phyloP scores from a whole-genome alignment of 2,888 invertebrate genomes.

The Nebria salina region DNA sequence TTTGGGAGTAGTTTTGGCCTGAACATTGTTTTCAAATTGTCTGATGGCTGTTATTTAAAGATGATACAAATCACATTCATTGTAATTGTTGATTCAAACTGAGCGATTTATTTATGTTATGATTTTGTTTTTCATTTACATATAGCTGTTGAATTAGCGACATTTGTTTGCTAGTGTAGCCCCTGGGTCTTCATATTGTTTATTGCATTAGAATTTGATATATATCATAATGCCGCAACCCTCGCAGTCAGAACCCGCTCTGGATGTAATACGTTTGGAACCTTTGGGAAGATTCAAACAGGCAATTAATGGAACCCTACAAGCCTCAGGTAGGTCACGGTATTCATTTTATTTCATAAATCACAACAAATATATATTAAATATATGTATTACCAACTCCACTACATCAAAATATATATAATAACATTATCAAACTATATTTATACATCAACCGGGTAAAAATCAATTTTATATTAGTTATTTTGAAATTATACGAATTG shows the following conservation, averaged over 20 bases:
- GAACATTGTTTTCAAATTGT: conserved; percentile 36
- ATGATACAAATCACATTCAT: conserved; percentile 23
- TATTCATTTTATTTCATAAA: conserved; percentile 9
- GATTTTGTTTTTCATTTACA: conserved; percentile 39
- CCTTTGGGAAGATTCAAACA: conserved; percentile 72
- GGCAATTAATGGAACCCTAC: conserved; percentile 69
- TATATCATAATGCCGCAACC: conserved; percentile 47
- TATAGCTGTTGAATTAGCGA: conserved; percentile 43
- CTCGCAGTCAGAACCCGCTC: conserved; percentile 48
- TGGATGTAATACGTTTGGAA: conserved; percentile 73
- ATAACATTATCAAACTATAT: not conserved
- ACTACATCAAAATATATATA: not conserved
- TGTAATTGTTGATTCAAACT: conserved; percentile 27
- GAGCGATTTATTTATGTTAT: conserved; percentile 13
- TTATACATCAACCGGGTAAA: not conserved
- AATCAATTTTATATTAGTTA: not conserved
- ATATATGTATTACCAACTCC: not conserved
- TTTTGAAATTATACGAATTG: conserved; percentile 17
- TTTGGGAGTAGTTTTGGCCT: conserved; percentile 44
- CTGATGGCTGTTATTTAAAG: conserved; percentile 20
- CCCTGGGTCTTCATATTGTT: conserved; percentile 45
- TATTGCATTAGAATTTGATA: conserved; percentile 44
- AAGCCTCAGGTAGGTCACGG: conserved; percentile 64
- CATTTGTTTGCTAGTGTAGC: conserved; percentile 46
- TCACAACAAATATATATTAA: not conserved